These are phyloP conservation scores for Hyposmocoma kahamanoa DNA, from an alignment of 1,140 invertebrate genomes.

Conservation along the genomic window DNA sequence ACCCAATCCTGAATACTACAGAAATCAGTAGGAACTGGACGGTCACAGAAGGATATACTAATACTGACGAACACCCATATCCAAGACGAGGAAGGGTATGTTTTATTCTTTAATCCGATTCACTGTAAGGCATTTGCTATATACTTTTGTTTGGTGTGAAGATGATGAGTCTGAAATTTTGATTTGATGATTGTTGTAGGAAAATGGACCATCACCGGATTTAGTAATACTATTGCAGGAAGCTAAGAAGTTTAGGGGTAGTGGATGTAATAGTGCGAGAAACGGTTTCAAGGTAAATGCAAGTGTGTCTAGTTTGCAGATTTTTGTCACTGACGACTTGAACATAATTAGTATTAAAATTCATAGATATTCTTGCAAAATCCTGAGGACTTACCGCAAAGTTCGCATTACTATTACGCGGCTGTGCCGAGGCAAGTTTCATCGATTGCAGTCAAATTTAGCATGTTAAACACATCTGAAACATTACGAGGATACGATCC, in stretches of 20 bases:
- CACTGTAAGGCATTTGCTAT: too few relatives aligned
- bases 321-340: background rate
- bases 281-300: background rate
- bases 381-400: constrained; percentile 18
- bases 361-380: constrained; percentile 19
- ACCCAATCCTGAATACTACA: background rate
- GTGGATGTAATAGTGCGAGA: background rate
- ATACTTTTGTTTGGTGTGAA: too few relatives aligned
- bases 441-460: constrained; percentile 16
- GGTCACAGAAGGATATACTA: background rate
- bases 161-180: too few relatives aligned
- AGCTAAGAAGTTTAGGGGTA: background rate
- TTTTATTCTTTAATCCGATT: too few relatives aligned
- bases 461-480: constrained; percentile 13
- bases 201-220: background rate
- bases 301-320: background rate
- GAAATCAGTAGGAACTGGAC: background rate
- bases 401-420: constrained; percentile 19
- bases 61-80: background rate
- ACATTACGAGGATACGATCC: constrained; percentile 23
- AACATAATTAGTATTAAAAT: background rate
- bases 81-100: constrained; percentile 5
- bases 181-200: constrained; percentile 2
- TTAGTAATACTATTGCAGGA: background rate
- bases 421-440: constrained; percentile 10